A percentile compares a stretch with the other conserved stretches of the same genome.
Conservation (phyloP, 1,140 invertebrate genomes). For the Aethina tumida region DNA sequence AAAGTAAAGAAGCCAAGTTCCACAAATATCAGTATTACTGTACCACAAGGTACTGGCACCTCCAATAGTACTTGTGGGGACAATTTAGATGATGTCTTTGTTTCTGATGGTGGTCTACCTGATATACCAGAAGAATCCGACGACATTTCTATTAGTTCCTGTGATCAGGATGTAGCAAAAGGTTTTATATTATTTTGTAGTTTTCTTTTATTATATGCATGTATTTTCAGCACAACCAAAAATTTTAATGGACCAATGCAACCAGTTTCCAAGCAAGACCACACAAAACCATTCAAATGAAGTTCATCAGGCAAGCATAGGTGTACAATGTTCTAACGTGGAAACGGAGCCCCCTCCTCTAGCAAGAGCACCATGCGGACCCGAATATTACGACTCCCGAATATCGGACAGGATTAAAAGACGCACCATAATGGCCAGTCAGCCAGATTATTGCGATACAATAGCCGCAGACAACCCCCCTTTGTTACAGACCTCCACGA, state of each 20-base stretch:
- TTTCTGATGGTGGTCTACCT: too few relatives aligned
- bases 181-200: too few relatives aligned
- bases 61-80: too few relatives aligned
- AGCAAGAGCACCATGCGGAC: not conserved
- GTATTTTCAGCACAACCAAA: not conserved
- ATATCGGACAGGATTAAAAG: slow-evolving; percentile 27
- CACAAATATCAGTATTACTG: too few relatives aligned
- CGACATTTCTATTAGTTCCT: too few relatives aligned
- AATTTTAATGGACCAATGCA: not conserved
- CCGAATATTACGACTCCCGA: slow-evolving; percentile 21
- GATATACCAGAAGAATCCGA: too few relatives aligned
- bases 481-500: slow-evolving; percentile 3
- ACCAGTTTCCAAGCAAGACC: not conserved
- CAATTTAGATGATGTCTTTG: too few relatives aligned
- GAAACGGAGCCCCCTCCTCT: not conserved
- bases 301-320: not conserved
- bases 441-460: slow-evolving; percentile 18
- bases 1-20: too few relatives aligned
- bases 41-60: too few relatives aligned
- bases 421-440: slow-evolving; percentile 13
- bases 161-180: too few relatives aligned
- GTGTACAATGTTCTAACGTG: not conserved
- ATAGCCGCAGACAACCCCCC: slow-evolving; percentile 4
- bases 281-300: not conserved
- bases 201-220: not conserved